Percentiles rank a stretch among this genome's conserved stretches.
Conservation (phyloP, 1,140 invertebrate species). For the Coboldia fuscipes region DNA sequence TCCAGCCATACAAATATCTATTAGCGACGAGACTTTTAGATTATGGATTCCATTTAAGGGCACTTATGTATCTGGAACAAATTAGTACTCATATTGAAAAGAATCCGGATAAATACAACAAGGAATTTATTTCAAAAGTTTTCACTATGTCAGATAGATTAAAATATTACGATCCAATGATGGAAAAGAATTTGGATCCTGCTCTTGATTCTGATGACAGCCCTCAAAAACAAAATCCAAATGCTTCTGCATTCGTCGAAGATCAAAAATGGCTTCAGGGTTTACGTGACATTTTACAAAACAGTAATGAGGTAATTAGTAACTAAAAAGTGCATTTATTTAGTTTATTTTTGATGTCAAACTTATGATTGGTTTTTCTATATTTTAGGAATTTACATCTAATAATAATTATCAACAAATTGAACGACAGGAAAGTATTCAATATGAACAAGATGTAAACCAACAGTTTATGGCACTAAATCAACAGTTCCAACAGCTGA, state of each 20-base stretch:
- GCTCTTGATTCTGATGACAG: constrained; percentile 13
- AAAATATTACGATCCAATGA: constrained; percentile 55
- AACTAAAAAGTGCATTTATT: too few relatives aligned
- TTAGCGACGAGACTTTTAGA: constrained; percentile 54
- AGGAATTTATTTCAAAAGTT: constrained; percentile 37
- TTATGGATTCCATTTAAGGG: constrained; percentile 51
- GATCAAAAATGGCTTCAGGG: constrained; percentile 30
- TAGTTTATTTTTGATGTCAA: too few relatives aligned
- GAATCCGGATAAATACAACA: constrained; percentile 29
- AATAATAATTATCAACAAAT: too few relatives aligned
- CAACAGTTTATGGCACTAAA: constrained; percentile 19
- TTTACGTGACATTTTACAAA: constrained; percentile 20
- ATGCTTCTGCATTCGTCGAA: constrained; percentile 11
- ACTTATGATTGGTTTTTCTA: too few relatives aligned
- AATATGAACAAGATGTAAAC: constrained; percentile 9
- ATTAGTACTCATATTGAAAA: constrained; percentile 42
- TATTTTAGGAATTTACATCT: too few relatives aligned
- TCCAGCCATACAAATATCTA: constrained; percentile 56
- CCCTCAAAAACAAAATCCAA: constrained; percentile 12
- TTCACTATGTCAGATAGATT: constrained; percentile 26
- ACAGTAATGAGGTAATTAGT: too few relatives aligned
- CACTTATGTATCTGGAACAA: constrained; percentile 62
- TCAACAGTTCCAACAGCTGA: constrained; percentile 17
- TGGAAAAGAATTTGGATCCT: constrained; percentile 16
- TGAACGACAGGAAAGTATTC: too few relatives aligned